phyloP scores from a whole-genome alignment of 2,888 invertebrate species.

The Antitype chi region DNA sequence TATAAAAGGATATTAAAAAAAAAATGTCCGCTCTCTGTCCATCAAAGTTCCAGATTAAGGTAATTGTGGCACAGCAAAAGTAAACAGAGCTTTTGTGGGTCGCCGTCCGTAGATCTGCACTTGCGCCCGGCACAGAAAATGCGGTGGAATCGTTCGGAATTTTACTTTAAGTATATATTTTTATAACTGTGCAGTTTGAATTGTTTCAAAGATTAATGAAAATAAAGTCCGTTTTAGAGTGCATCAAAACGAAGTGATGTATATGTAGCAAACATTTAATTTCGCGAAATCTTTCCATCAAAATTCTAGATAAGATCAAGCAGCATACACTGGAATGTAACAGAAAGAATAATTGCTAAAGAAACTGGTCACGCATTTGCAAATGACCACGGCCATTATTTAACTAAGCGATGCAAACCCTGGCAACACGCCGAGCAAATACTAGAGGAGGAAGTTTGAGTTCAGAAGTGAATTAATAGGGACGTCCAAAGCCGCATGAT shows the following conservation, averaged over 20 bases:
- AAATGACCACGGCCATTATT: constrained; percentile 39
- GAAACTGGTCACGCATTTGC: constrained; percentile 33
- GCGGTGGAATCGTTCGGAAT: constrained; percentile 20
- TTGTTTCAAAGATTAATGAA: not conserved
- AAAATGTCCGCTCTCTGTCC: not conserved
- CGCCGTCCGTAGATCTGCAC: constrained; percentile 60
- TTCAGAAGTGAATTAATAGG: constrained; percentile 37
- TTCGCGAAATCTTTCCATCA: not conserved
- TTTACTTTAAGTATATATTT: not conserved
- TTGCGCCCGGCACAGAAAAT: constrained; percentile 22
- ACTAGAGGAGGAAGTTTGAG: constrained; percentile 20
- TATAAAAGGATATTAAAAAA: not conserved
- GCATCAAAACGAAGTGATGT: not conserved
- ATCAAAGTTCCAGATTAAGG: not conserved
- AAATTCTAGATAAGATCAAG: not conserved
- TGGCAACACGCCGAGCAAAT: constrained; percentile 50
- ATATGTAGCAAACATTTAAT: not conserved
- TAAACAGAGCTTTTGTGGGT: constrained; percentile 85
- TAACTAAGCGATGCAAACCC: constrained; percentile 27
- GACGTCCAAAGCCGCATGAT: constrained; percentile 7
- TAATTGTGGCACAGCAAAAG: constrained; percentile 72
- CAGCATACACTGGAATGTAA: not conserved
- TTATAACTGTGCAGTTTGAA: not conserved
- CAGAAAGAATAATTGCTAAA: constrained; percentile 22
- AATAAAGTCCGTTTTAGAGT: not conserved